These are phyloP conservation scores for Drosophila sp. DNA, from an alignment of 1,140 invertebrate species.

Conservation along the genomic window DNA sequence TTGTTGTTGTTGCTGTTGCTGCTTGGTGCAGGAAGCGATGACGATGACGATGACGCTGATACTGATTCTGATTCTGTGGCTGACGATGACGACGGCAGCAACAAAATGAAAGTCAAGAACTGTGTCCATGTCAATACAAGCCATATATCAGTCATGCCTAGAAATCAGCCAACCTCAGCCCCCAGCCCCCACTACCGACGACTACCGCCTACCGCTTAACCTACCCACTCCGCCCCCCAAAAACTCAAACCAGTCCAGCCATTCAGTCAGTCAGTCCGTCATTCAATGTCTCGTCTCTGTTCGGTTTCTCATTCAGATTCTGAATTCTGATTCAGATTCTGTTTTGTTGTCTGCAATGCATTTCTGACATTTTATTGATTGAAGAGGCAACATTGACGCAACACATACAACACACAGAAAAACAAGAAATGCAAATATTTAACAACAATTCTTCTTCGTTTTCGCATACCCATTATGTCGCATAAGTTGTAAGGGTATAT, in stretches of 20 bases:
- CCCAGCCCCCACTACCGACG: slow-evolving; percentile 41
- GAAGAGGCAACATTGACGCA: slow-evolving; percentile 73
- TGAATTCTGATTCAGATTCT: slow-evolving; percentile 47
- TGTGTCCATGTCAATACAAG: slow-evolving; percentile 78
- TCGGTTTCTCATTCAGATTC: slow-evolving; percentile 48
- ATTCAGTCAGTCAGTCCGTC: slow-evolving; percentile 47
- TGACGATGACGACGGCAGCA: slow-evolving; percentile 51
- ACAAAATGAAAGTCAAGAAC: slow-evolving; percentile 67
- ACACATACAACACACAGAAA: slow-evolving; percentile 35
- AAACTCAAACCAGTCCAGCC: slow-evolving; percentile 27
- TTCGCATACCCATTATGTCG: background rate
- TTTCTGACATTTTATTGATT: slow-evolving; percentile 80
- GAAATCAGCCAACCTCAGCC: slow-evolving; percentile 48
- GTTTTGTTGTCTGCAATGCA: slow-evolving; percentile 67
- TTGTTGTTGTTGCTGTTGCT: slow-evolving; percentile 32
- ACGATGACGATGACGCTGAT: slow-evolving; percentile 8
- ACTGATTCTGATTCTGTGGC: slow-evolving; percentile 50
- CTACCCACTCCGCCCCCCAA: background rate
- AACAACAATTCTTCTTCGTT: slow-evolving; percentile 51
- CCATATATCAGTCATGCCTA: slow-evolving; percentile 78
- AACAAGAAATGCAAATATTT: slow-evolving; percentile 73
- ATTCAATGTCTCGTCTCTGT: slow-evolving; percentile 57
- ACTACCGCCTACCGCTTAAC: background rate
- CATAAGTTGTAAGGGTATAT: background rate
- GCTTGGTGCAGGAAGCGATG: slow-evolving; percentile 22